Conservation (phyloP, 1,140 invertebrate genomes). For the Andricus grossulariae region DNA sequence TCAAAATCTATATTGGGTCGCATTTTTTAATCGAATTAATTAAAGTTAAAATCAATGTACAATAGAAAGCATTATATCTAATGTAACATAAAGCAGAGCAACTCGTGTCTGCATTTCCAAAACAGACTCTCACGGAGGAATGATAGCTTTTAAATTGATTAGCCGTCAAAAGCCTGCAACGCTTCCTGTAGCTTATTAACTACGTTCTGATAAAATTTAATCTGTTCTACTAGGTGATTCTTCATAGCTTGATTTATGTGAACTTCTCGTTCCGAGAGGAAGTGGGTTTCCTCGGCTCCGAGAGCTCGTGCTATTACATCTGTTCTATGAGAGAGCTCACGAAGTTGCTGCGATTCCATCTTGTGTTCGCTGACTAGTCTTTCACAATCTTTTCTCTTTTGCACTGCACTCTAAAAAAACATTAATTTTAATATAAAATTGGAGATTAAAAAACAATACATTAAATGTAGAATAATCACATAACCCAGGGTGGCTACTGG, state of each 20-base stretch:
- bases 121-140: not conserved
- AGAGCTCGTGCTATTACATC: constrained; percentile 94
- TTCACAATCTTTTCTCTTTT: constrained; percentile 93
- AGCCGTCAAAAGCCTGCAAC: constrained; percentile 75
- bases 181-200: constrained; percentile 81
- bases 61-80: not conserved
- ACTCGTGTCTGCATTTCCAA: not conserved
- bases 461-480: not conserved
- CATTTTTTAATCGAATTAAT: not conserved
- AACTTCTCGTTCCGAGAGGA: constrained; percentile 89
- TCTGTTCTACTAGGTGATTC: constrained; percentile 90
- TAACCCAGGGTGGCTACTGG: no score
- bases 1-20: not conserved
- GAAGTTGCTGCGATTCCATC: constrained; percentile 86
- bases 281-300: constrained; percentile 95
- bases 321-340: constrained; percentile 85
- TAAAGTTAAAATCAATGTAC: constrained; percentile 9
- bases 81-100: constrained; percentile 1
- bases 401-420: constrained; percentile 82
- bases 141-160: constrained; percentile 37
- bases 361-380: constrained; percentile 87
- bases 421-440: constrained; percentile 37
- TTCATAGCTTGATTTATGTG: constrained; percentile 92
- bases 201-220: constrained; percentile 92
- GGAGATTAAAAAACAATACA: constrained; percentile 7